A percentile compares a stretch with the other conserved stretches of the same genome.
phyloP scores from a whole-genome alignment of 2,113 vertebrate genomes.

The Cathartes aura region DNA sequence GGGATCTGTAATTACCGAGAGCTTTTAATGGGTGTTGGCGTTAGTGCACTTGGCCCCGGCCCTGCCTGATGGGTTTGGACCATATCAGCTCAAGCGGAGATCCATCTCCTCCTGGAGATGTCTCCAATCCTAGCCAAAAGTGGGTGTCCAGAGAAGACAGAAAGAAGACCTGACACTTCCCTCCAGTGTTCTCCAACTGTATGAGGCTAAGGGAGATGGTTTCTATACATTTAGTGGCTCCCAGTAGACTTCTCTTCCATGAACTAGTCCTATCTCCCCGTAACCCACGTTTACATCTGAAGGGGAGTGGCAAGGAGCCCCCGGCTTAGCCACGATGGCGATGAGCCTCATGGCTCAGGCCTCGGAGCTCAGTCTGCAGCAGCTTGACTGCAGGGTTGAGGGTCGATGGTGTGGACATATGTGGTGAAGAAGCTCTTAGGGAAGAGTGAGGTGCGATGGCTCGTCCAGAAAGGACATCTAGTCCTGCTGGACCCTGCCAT shows the following conservation, averaged over 20 bases:
- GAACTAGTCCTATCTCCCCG: accelerated
- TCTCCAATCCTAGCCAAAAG: not conserved
- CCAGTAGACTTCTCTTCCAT: not conserved
- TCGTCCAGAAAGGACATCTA: not conserved
- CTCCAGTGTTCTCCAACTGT: not conserved
- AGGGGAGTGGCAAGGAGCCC: not conserved
- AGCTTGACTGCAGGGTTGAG: not conserved
- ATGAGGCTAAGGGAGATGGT: not conserved
- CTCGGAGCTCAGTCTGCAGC: not conserved
- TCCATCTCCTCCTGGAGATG: not conserved
- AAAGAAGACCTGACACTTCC: not conserved
- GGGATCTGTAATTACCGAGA: not conserved
- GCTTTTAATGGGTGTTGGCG: accelerated
- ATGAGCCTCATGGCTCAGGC: not conserved
- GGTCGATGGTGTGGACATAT: accelerated
- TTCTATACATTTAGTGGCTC: not conserved
- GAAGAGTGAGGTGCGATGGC: not conserved
- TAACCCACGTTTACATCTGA: not conserved
- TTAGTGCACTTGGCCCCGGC: no score
- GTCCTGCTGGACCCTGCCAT: not conserved
- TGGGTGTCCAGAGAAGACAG: not conserved
- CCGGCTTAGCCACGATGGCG: not conserved
- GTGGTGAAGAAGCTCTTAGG: not conserved
- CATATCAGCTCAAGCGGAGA: accelerated
- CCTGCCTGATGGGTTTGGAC: not conserved